phyloP scores from a whole-genome alignment of 2,797 vertebrate species.

The Picus viridis region DNA sequence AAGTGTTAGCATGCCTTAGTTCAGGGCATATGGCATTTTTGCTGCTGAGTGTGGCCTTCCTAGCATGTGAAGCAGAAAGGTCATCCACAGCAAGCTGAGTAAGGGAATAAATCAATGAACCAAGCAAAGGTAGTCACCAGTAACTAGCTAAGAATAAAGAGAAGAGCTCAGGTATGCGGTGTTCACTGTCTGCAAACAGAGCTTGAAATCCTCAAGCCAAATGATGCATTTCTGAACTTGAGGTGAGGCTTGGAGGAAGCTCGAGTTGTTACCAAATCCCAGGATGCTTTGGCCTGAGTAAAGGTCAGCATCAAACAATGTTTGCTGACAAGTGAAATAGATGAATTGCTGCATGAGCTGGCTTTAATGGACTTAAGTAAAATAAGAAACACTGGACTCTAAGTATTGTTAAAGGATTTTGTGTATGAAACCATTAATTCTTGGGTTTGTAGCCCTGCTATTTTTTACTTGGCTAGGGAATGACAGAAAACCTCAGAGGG shows the following conservation, averaged over 20 bases:
- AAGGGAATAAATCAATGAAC: not conserved
- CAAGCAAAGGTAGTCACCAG: not conserved
- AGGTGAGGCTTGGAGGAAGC: not conserved
- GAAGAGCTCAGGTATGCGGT: not conserved
- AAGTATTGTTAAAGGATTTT: not conserved
- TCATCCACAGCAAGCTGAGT: not conserved
- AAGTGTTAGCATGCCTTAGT: not conserved
- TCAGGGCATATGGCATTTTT: not conserved
- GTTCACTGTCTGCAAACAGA: not conserved
- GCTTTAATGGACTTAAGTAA: constrained; percentile 8
- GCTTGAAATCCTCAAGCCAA: constrained; percentile 2
- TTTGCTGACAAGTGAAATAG: constrained; percentile 30
- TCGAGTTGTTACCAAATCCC: rapidly evolving
- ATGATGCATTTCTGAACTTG: not conserved
- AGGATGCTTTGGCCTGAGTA: not conserved
- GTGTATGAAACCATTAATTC: not conserved
- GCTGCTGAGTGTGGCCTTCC: not conserved
- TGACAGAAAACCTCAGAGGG: not conserved
- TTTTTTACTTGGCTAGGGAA: not conserved
- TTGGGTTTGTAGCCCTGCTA: not conserved
- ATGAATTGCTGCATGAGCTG: not conserved
- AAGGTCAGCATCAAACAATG: constrained; percentile 34
- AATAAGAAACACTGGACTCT: not conserved
- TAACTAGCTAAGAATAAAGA: not conserved
- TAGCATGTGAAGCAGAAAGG: not conserved